phyloP scores from a whole-genome alignment of 2,113 vertebrate species.

The Prietella phreatophila region DNA sequence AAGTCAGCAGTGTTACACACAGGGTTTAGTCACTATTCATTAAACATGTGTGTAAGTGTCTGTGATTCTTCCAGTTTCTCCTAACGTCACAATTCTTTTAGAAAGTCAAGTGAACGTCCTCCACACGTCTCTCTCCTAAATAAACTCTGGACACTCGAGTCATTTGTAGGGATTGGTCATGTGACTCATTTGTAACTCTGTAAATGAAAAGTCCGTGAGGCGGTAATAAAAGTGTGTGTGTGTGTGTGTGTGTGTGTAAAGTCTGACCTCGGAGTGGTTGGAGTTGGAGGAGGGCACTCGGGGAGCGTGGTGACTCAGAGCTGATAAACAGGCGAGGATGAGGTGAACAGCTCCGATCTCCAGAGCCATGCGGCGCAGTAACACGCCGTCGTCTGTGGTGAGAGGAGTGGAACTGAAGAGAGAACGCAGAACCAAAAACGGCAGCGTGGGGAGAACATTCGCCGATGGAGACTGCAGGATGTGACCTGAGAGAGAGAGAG shows the following conservation, averaged over 20 bases:
- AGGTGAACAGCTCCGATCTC: constrained; percentile 97
- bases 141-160: too few species aligned
- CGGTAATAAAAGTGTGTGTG: neutral
- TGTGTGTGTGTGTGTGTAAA: neutral
- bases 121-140: too few species aligned
- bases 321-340: constrained; percentile 95
- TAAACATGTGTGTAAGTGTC: neutral
- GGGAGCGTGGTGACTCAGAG: constrained; percentile 94
- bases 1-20: neutral
- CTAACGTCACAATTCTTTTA: too few species aligned
- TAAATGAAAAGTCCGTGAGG: neutral
- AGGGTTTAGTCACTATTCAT: neutral
- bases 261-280: constrained; percentile 84
- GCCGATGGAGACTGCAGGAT: constrained; percentile 97
- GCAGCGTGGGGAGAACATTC: constrained; percentile 93
- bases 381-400: constrained; percentile 93
- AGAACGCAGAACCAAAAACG: constrained; percentile 91
- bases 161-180: neutral
- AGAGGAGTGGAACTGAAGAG: constrained; percentile 90
- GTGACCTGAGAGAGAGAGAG: constrained; percentile 73
- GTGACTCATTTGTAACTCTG: neutral
- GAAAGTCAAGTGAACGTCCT: neutral
- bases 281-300: constrained; percentile 83
- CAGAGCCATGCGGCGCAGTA: constrained; percentile 92
- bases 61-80: too few species aligned